A percentile compares a stretch with the other conserved stretches of the same genome.
Conservation (phyloP, 2,888 invertebrate species). For the Noctua comes region DNA sequence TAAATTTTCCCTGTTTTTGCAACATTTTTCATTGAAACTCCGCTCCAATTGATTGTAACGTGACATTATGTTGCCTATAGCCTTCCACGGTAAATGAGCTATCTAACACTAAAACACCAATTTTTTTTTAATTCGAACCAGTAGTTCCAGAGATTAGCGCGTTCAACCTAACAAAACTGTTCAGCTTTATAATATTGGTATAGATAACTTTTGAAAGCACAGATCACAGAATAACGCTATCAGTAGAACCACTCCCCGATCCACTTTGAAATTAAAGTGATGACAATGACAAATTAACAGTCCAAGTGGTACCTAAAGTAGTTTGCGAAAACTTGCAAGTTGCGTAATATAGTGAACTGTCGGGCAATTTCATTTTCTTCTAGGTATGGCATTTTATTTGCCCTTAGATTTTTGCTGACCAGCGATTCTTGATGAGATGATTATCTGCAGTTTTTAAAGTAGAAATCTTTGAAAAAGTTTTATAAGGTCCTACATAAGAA, state of each 20-base stretch:
- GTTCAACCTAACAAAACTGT: too few species aligned
- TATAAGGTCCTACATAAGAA: too few species aligned
- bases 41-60: too few species aligned
- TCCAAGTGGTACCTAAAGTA: constrained; percentile 56
- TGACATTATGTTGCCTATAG: too few species aligned
- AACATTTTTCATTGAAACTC: too few species aligned
- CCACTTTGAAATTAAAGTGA: constrained; percentile 53
- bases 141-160: too few species aligned
- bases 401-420: constrained; percentile 2
- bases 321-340: constrained; percentile 55
- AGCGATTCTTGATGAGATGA: neutral
- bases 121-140: too few species aligned
- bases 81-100: too few species aligned
- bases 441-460: neutral
- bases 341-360: constrained; percentile 23
- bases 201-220: neutral
- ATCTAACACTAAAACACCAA: too few species aligned
- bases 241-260: constrained; percentile 39
- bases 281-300: constrained; percentile 63
- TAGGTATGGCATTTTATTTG: neutral
- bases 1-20: too few species aligned
- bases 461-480: neutral
- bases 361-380: constrained; percentile 2
- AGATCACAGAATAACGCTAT: constrained; percentile 3
- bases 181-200: too few species aligned